Base-by-base conservation (phyloP, 2,113 vertebrate species). In the Lepus americanus region DNA sequence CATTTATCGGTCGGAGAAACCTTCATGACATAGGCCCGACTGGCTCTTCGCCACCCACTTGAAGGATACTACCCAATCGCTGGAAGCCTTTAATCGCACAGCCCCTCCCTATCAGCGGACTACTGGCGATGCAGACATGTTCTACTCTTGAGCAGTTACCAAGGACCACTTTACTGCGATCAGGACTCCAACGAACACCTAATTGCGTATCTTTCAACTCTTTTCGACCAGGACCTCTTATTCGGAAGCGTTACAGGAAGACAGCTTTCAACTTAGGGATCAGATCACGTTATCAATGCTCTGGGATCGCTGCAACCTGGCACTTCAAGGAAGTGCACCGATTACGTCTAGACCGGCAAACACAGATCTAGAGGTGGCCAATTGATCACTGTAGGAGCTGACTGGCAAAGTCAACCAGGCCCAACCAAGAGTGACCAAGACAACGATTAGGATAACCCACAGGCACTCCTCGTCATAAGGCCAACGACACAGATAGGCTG, bases 401-500 rank as follows among this genome's bases (percentile, higher is more conserved):
- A 99, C 98, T 99, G 99, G 99, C 98, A 98, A 99, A 99, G 99
- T 98, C 99, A 99, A 98, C 98, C 99, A 99, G 99, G 99, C 99
- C 99, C 99, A 99, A 99, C 99, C 99, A 99, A 99, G 99, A 99
- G 99, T 99, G 99, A 99, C 99, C 99, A 99, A 99, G 99, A 99
- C 99, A 99, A 99, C 99, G 99, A 99, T 99, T 99, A 99, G 98
- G 98, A 98, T 98, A 99, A 99, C 98, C 98, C 98, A 99, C 98
- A 98, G 98, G 98, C 98, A 99, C 99, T 99, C 99, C 99, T 99
- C 99, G 98, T 99, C 98, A 98, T 99, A 99, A 99, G 99, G 99
- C 99, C 99, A 99, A 99, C 99, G 99, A 99, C 99, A 99, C 99
- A 99, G 99, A 99, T 99, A 99, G 99, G 99, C 99, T 99, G 99